Conservation (phyloP, 2,888 invertebrate genomes). For the Chrysotoxum bicinctum region DNA sequence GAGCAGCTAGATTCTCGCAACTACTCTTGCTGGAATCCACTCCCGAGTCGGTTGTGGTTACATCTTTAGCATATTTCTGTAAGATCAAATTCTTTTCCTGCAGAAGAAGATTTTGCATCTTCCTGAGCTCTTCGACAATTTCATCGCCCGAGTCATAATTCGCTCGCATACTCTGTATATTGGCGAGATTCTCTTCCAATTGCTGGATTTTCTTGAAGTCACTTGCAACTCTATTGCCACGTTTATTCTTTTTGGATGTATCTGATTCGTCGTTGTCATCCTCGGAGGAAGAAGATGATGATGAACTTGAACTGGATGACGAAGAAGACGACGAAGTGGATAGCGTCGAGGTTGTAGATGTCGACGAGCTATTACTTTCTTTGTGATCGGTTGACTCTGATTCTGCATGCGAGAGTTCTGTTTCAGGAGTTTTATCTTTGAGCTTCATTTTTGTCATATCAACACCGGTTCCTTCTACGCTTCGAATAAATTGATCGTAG, state of each 20-base stretch:
- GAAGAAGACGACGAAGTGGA: slow-evolving; percentile 75
- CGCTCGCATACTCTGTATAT: slow-evolving; percentile 80
- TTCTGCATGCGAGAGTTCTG: slow-evolving; percentile 74
- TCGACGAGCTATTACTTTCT: slow-evolving; percentile 68
- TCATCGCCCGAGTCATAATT: slow-evolving; percentile 80
- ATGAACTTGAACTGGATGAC: slow-evolving; percentile 74
- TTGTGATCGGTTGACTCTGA: slow-evolving; percentile 56
- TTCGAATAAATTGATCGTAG: slow-evolving; percentile 80
- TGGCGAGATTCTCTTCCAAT: slow-evolving; percentile 78
- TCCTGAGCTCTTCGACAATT: slow-evolving; percentile 78
- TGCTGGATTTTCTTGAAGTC: slow-evolving; percentile 79
- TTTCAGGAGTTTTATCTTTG: slow-evolving; percentile 74
- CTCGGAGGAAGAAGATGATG: slow-evolving; percentile 69
- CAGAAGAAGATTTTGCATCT: slow-evolving; percentile 79
- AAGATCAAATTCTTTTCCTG: slow-evolving; percentile 79
- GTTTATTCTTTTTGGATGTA: slow-evolving; percentile 42
- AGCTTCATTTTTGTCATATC: slow-evolving; percentile 73
- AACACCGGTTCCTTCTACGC: slow-evolving; percentile 77
- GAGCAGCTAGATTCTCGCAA: slow-evolving; percentile 52
- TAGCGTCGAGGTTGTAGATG: slow-evolving; percentile 73
- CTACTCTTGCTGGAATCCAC: slow-evolving; percentile 60
- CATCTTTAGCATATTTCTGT: slow-evolving; percentile 77
- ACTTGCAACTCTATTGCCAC: slow-evolving; percentile 75
- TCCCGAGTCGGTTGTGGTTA: slow-evolving; percentile 60
- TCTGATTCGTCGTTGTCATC: slow-evolving; percentile 57